Evolutionary conservation across 2,113 vertebrate species (phyloP).

Genomic region (Sander lucioperca): DNA sequence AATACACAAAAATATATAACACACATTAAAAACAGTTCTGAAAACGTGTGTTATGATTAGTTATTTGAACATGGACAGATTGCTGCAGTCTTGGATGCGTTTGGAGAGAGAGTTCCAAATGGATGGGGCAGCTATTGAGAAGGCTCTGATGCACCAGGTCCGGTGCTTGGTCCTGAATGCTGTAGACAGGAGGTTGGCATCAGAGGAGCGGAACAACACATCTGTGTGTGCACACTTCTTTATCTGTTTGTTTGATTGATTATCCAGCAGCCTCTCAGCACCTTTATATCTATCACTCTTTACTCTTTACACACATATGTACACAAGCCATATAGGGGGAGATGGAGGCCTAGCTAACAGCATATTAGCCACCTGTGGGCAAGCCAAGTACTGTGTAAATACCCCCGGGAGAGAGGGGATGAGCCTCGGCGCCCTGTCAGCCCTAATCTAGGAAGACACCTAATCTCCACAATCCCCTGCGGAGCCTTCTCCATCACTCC

Average conservation of each 20-base stretch:
- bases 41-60: too few species aligned
- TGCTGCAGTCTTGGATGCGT: too few species aligned
- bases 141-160: too few species aligned
- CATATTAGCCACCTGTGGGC: conserved; percentile 78
- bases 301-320: conserved; percentile 24
- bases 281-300: conserved; percentile 53
- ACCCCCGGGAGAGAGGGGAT: conserved; percentile 69
- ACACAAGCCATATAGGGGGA: conserved; percentile 55
- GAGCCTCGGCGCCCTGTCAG: conserved; percentile 69
- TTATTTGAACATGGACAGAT: too few species aligned
- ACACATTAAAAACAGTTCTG: too few species aligned
- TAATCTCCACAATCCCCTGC: conserved; percentile 74
- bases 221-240: conserved; percentile 61
- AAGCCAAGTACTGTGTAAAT: conserved; percentile 76
- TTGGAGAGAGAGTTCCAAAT: too few species aligned
- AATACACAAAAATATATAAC: too few species aligned
- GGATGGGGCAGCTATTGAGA: too few species aligned
- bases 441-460: conserved; percentile 73
- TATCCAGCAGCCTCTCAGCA: conserved; percentile 55
- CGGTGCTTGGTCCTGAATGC: too few species aligned
- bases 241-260: conserved; percentile 76
- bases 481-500: conserved; percentile 63
- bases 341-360: conserved; percentile 47
- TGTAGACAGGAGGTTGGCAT: too few species aligned
- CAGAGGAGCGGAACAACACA: conserved; percentile 24